Base-by-base conservation (phyloP, 2,797 vertebrate genomes). In the Halcyon chelicuti region DNA sequence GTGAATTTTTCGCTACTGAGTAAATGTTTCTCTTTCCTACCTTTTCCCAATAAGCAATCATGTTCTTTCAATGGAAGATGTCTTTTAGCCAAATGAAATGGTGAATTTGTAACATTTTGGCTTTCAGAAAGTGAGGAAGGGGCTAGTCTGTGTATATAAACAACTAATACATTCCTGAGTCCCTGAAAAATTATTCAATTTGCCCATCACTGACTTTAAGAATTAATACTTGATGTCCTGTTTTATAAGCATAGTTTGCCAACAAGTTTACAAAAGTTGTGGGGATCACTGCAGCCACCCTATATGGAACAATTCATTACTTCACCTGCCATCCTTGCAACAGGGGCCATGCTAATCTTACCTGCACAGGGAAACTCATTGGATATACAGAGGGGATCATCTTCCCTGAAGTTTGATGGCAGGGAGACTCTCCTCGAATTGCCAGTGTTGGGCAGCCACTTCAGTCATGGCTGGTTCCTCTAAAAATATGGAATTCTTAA, bases 271-370 rank as follows among this genome's bases (percentile, higher is more conserved):
- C 23, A 76, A 55, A 46, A 74, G 9, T 13, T 62, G 37, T 62
- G 60, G 17, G 37, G 37, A 39, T 61, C 25, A 61, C 26, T 39
- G 26, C 29, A 28, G 37, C 60, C 25, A 37, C 25, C 13, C 25
- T 39, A 29, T 40, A 29, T 63, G 93, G 94, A 97, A 91, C 72
- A 80, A 93, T 97, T 97, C 94, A 97, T 83, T 82, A 96, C 97
- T 98, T 97, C 97, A 92, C 94, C 86, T 97, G 96, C 97, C 97
- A 98, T 97, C 95, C 96, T 97, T 97, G 95, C 94, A 82, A 23
- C 93, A 96, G 94, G 95, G 95, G 93, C 93, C 93, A 94, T 96
- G 96, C 93, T 98, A 96, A 97, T 95, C 96, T 97, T 96, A 28
- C 31, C 29, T 57, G 31, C 19, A n/a, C 31, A n/a, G 31, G 31